Evolutionary conservation across 2,797 vertebrate genomes (phyloP).

Genomic region (Sebastes iracundus): DNA sequence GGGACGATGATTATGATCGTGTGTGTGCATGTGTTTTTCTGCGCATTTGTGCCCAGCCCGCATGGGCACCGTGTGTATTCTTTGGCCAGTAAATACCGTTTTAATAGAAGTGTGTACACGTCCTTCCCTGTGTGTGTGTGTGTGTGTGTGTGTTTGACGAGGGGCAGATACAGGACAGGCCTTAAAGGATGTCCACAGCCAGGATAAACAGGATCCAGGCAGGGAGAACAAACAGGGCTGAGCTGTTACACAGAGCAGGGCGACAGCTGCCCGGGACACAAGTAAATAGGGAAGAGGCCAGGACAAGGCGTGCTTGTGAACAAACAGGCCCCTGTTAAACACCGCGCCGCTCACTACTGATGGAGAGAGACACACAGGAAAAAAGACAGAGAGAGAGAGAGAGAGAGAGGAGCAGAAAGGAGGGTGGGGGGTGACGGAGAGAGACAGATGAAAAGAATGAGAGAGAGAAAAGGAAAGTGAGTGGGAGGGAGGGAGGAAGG

Average conservation of each 20-base stretch:
- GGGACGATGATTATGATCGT: neutral
- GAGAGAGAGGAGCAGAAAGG: conserved; percentile 53
- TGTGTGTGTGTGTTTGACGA: conserved; percentile 73
- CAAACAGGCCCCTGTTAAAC: conserved; percentile 86
- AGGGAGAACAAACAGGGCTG: conserved; percentile 76
- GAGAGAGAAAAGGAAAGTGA: conserved; percentile 60
- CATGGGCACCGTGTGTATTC: conserved; percentile 49
- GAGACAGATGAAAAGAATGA: conserved; percentile 56
- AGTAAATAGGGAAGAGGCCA: conserved; percentile 86
- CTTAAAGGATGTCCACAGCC: conserved; percentile 77
- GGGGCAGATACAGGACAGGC: conserved; percentile 77
- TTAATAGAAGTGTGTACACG: conserved; percentile 69
- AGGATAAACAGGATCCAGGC: conserved; percentile 82
- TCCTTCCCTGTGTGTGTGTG: conserved; percentile 25
- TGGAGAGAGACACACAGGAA: conserved; percentile 62
- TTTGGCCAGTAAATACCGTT: conserved; percentile 70
- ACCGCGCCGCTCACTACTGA: conserved; percentile 64
- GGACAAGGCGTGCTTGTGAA: conserved; percentile 86
- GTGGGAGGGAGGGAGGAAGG: conserved; percentile 69
- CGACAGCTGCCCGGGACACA: conserved; percentile 80
- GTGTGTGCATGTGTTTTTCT: conserved; percentile 15
- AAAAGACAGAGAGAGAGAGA: conserved; percentile 77
- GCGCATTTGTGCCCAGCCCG: conserved; percentile 34
- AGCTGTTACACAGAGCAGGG: conserved; percentile 81
- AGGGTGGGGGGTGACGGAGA: conserved; percentile 17